Conservation (phyloP, 2,888 invertebrate genomes). For the Hemistola chrysoprasaria region DNA sequence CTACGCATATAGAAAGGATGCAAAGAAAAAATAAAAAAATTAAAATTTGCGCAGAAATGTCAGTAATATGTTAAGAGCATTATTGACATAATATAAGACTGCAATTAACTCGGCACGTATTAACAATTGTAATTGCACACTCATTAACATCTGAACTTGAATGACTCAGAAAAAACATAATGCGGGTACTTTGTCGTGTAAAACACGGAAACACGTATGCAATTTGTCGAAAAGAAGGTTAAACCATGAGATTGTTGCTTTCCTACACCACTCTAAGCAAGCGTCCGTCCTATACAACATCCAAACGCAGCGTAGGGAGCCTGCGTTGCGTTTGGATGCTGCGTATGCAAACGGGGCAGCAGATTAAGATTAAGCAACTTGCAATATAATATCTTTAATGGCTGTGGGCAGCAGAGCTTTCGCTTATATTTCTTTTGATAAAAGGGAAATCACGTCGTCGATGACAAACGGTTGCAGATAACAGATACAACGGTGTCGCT, state of each 20-base stretch:
- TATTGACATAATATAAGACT: constrained; percentile 11
- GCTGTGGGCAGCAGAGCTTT: constrained; percentile 50
- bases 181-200: constrained; percentile 28
- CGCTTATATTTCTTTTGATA: constrained; percentile 61
- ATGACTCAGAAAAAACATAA: constrained; percentile 18
- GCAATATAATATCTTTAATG: constrained; percentile 39
- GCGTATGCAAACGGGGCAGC: too few relatives aligned
- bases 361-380: constrained; percentile 26
- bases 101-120: constrained; percentile 16
- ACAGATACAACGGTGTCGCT: constrained; percentile 55
- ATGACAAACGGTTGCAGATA: constrained; percentile 39
- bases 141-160: constrained; percentile 22
- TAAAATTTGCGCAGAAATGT: constrained; percentile 2
- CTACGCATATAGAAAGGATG: neutral
- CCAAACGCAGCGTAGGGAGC: too few relatives aligned
- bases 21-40: constrained; percentile 1
- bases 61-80: constrained; percentile 1
- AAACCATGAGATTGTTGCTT: constrained; percentile 42
- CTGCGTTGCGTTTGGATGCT: too few relatives aligned
- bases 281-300: too few relatives aligned
- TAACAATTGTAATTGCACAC: constrained; percentile 7
- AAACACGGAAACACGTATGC: constrained; percentile 48
- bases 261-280: constrained; percentile 42
- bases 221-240: constrained; percentile 49
- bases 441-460: constrained; percentile 63